phyloP scores from a whole-genome alignment of 2,888 invertebrate species.

The Smittia sp. region DNA sequence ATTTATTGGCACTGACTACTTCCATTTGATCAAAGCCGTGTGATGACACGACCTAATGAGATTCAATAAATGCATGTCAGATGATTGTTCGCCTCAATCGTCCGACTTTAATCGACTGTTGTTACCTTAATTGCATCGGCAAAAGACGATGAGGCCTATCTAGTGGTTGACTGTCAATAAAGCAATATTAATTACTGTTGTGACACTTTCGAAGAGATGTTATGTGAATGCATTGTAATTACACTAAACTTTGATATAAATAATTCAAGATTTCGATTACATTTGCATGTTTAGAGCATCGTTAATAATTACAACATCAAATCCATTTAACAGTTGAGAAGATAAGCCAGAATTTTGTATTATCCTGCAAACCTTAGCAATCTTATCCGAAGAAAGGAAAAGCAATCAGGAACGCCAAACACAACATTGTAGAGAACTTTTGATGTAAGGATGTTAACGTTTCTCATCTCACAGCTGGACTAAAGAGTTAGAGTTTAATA shows the following conservation, averaged over 20 bases:
- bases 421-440: too few species aligned
- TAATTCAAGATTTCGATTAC: conserved; percentile 4
- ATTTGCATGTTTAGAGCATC: neutral
- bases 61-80: conserved; percentile 1
- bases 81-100: conserved; percentile 1
- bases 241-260: neutral
- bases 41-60: conserved; percentile 5
- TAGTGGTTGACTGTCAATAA: neutral
- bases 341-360: neutral
- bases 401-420: neutral
- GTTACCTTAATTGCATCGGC: neutral
- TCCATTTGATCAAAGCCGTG: neutral
- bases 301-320: neutral
- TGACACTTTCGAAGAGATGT: neutral
- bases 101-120: neutral
- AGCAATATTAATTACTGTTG: neutral
- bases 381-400: neutral
- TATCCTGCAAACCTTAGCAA: neutral
- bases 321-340: neutral
- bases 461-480: too few species aligned
- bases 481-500: too few species aligned
- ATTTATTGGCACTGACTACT: neutral
- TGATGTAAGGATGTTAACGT: too few species aligned
- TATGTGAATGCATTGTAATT: neutral
- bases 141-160: neutral